Evolutionary conservation across 2,797 vertebrate genomes (phyloP).

Genomic region (Anguilla pacifica): DNA sequence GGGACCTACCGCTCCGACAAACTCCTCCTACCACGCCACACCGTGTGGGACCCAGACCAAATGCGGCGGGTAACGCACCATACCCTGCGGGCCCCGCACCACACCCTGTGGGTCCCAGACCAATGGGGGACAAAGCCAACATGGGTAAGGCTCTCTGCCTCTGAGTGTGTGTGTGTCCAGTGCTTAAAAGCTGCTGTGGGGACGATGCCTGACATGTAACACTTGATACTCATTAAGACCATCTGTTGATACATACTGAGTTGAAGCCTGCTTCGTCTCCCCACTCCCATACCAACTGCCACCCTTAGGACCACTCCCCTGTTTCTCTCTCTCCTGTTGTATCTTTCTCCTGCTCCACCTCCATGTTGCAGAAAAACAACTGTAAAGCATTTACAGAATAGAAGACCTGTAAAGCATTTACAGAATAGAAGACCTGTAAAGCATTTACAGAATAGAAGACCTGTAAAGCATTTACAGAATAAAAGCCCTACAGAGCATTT

Average conservation of each 20-base stretch:
- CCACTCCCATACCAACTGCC: neutral
- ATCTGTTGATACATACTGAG: neutral
- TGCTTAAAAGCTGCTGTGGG: neutral
- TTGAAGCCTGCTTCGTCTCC: neutral
- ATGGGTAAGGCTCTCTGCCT: slow-evolving; percentile 27
- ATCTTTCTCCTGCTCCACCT: neutral
- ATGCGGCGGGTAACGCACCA: neutral
- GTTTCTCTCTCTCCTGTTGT: neutral
- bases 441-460: too few species aligned
- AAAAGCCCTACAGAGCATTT: too few species aligned
- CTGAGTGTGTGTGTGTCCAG: neutral
- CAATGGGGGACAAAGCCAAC: slow-evolving; percentile 23
- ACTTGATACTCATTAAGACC: neutral
- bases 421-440: too few species aligned
- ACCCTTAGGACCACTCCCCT: neutral
- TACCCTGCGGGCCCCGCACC: neutral
- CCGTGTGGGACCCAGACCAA: neutral
- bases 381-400: neutral
- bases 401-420: too few species aligned
- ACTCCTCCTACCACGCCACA: neutral
- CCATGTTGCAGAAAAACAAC: neutral
- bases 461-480: too few species aligned
- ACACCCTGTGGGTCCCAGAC: neutral
- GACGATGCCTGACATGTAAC: neutral
- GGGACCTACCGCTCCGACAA: neutral